Evolutionary conservation across 2,797 vertebrate species (phyloP).

Genomic region (Setipinna tenuifilis): DNA sequence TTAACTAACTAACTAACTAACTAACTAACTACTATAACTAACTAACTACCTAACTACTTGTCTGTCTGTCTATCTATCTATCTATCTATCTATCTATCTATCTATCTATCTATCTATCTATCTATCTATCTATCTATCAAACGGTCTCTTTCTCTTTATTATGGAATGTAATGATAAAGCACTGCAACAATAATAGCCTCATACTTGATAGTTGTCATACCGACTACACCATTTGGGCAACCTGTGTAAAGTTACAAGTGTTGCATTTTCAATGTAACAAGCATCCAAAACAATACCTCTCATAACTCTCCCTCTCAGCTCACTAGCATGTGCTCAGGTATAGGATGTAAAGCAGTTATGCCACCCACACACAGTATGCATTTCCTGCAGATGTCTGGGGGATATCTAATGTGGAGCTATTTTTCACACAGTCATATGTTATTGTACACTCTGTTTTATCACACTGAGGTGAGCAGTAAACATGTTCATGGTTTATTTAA

Average conservation of each 20-base stretch:
- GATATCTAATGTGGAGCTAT: neutral
- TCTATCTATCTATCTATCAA: too few relatives aligned
- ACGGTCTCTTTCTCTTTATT: neutral
- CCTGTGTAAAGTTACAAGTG: neutral
- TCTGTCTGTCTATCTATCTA: too few relatives aligned
- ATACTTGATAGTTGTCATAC: neutral
- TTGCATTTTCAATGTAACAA: neutral
- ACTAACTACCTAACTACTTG: too few relatives aligned
- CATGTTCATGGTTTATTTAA: neutral
- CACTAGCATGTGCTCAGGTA: neutral
- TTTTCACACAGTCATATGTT: neutral
- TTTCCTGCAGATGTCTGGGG: neutral
- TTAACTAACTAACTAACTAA: too few relatives aligned
- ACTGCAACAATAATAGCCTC: neutral
- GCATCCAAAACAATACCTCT: neutral
- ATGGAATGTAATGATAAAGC: neutral
- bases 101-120: too few relatives aligned
- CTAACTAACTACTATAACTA: too few relatives aligned
- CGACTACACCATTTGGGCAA: neutral
- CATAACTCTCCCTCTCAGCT: neutral
- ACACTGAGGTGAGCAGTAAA: neutral
- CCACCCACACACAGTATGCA: constrained; percentile 5
- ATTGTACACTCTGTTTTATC: neutral
- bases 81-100: too few relatives aligned
- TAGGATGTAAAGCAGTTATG: neutral